Base-by-base conservation (phyloP, 2,888 invertebrate species). In the Augochlorella aurata region DNA sequence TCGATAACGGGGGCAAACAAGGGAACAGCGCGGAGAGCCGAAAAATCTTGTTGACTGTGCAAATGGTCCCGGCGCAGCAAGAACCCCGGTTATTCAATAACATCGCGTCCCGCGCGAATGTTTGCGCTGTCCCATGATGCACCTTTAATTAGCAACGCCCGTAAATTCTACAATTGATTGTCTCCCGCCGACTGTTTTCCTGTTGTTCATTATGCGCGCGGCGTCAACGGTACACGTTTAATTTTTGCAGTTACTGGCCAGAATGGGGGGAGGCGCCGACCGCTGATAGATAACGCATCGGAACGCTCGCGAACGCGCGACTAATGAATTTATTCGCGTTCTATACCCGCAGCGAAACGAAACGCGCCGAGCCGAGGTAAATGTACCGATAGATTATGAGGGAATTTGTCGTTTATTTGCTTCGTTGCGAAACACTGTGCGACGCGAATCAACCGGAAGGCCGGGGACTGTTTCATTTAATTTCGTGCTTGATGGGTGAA, bases 81-180 rank as follows among this genome's bases (percentile, higher is more conserved):
- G 72, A 68, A 61, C 45, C 21, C 58, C 67, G 52, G 70, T 49
- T 47, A 67, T 74, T 74, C 69, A 24, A 70, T 75, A 76, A 45
- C 78, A 75, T 44, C 21, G 63, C 58, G 38, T 54, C 12, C 21
- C 54, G 45, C 2, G 47, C n/a, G 54, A 58, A 77, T 76, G 74
- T 77, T 78, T 69, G 73, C 67, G n/a, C 45, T 49, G 21, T 29
- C 29, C 65, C 45, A 16, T 49, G 49, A 44, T 77, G 74, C 73
- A 77, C 63, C 45, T 84, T 83, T 84, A 83, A 84, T 84, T 84
- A 71, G 77, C 54, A 18, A 65, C 14, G 16, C 29, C 69, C 54
- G 54, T 63, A 49, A 69, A 72, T 75, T 81, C 77, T 52, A 29
- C 74, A 38, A 79, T 72, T 80, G 76, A 65, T 76, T 81, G 83